These are phyloP conservation scores for Agelas oroides DNA, from an alignment of 37 sponge, comb jelly and placozoan genomes.

Conservation along the genomic window DNA sequence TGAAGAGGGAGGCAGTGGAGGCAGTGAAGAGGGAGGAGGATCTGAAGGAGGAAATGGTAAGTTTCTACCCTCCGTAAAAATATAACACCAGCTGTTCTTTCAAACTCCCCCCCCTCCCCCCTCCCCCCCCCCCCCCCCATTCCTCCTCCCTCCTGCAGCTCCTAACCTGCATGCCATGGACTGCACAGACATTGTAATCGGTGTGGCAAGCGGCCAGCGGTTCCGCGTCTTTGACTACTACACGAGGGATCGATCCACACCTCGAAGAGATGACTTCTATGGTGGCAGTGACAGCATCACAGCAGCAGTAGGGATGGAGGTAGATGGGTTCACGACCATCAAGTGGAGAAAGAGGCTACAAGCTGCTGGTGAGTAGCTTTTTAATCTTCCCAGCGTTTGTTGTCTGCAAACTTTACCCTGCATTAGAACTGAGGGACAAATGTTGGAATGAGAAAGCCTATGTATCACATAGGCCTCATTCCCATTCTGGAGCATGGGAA, in stretches of 20 bases:
- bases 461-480: no score
- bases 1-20: conserved; percentile 35
- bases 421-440: no score
- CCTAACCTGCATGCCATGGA: conserved; percentile 75
- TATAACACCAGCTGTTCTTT: neutral
- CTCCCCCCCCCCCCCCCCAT: neutral
- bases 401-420: no score
- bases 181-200: conserved; percentile 77
- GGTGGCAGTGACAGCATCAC: conserved; percentile 67
- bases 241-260: conserved; percentile 71
- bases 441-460: no score
- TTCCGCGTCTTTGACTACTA: conserved; percentile 77
- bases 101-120: neutral
- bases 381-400: no score
- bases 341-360: conserved; percentile 48
- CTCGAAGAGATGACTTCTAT: conserved; percentile 63
- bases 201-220: conserved; percentile 45
- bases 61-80: no score
- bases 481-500: no score
- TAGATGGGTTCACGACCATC: conserved; percentile 54
- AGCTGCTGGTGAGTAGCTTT: neutral
- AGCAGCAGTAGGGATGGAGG: conserved; percentile 66
- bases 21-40: conserved; percentile 35
- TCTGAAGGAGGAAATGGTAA: conserved; percentile 44
- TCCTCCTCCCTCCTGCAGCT: neutral